Percentiles rank a stretch among this genome's conserved stretches.
Conservation (phyloP, 2,113 vertebrate species). For the Sylvia atricapilla region DNA sequence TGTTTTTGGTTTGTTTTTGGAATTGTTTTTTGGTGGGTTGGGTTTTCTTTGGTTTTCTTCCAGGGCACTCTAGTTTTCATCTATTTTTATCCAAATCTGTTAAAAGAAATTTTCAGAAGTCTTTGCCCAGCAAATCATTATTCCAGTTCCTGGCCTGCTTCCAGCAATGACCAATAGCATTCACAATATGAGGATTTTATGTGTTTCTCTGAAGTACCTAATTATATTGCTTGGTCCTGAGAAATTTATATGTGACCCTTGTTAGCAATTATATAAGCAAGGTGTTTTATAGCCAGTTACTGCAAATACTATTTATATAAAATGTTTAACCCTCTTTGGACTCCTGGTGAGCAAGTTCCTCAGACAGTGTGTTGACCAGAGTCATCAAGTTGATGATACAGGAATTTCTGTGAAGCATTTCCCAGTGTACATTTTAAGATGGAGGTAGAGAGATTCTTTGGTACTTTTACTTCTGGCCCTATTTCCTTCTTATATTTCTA, state of each 20-base stretch:
- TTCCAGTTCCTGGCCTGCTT: slow-evolving; percentile 4
- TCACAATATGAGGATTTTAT: slow-evolving; percentile 41
- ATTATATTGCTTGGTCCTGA: slow-evolving; percentile 42
- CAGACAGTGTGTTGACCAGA: background rate
- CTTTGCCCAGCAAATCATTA: slow-evolving; percentile 7
- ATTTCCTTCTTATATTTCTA: background rate
- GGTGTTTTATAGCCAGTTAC: slow-evolving; percentile 56
- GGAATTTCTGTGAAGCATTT: background rate
- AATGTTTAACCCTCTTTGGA: background rate
- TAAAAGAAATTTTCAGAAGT: background rate
- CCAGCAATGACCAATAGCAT: slow-evolving; percentile 36
- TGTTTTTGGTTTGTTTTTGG: background rate
- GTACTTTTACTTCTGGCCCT: background rate
- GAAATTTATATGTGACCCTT: slow-evolving; percentile 61
- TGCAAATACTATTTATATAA: slow-evolving; percentile 49
- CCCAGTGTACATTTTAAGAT: background rate
- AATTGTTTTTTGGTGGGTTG: background rate
- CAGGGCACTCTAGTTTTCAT: background rate
- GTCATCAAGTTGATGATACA: background rate
- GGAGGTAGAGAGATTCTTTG: background rate
- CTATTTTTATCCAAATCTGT: background rate
- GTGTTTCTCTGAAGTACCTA: slow-evolving; percentile 42
- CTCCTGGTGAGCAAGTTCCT: background rate
- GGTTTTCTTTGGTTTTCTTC: background rate
- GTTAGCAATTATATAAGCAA: slow-evolving; percentile 51